Evolutionary conservation across 2,113 vertebrate genomes (phyloP), one percentile per base, ranked within the genome.

Genomic region (Thryonomys swinderianus): DNA sequence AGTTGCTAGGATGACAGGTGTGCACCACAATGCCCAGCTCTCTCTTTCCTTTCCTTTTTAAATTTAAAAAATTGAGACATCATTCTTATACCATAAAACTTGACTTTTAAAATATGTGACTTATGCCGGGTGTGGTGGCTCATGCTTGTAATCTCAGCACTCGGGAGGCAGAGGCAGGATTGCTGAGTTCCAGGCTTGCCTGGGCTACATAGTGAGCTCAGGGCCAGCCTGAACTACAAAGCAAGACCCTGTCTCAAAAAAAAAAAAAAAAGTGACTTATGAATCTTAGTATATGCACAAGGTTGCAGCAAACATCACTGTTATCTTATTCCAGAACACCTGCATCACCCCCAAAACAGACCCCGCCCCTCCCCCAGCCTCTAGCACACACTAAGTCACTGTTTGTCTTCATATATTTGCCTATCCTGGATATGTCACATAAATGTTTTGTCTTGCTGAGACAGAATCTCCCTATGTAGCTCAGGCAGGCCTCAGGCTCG

Each of bases 301-400:
- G 40, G 10, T 34, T 40, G 17, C 3, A 9, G n/a, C 32, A 69
- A 25, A 21, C 25, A n/a, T 17, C 30, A 32, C 59, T 17, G 32
- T 1, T 9, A 59, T 27, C 40, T 87, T 21, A 92, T 64, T 86
- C 79, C 61, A 83, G 55, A 87, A 85, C 11, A n/a, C 55, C 66
- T 71, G 9, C 14, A 48, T 62, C 30, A 69, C 25, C 42, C 34
- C 40, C 5, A 5, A 69, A 95, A 79, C 61, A 66, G 87, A 67
- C 2, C 32, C 27, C 0, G 0, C 16, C 2, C 4, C 12, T 69
- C 42, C 14, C 2, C 11, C 42, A 55, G 25, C 5, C 25, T 18
- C 6, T 27, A 62, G 73, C 11, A 42, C 12, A 13, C n/a, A 45
- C 8, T 23, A 40, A 67, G 53, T 34, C 32, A n/a, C 48, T 78